Evolutionary conservation across 2,797 vertebrate species (phyloP), one percentile per base, ranked within the genome.

Genomic region (Parotocinclus haroldoi): DNA sequence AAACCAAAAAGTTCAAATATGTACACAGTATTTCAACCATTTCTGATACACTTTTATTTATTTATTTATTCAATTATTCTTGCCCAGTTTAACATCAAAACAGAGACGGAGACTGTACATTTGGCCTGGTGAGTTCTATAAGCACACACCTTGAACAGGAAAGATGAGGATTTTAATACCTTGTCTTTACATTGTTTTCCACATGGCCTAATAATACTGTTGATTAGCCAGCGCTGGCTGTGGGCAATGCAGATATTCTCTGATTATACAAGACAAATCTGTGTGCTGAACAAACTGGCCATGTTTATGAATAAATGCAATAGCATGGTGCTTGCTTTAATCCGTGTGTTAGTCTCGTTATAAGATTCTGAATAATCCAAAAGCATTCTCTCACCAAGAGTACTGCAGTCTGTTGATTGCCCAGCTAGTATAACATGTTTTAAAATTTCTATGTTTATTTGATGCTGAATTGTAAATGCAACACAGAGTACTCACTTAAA

Each of bases 1-100:
- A 91, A 91, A 88, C 88, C 85, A 89, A 90, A 27, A 90, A 89
- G 84, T 89, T 92, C 90, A 93, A 93, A 92, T 92, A 93, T 92
- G 89, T 91, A 92, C 90, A 91, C 88, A 89, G 88, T 91, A 91
- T 91, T 91, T 91, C 89, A 91, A 91, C 89, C 89, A 91, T 91
- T 91, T 91, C 89, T 88, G 89, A 92, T 90, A 91, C 89, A 91
- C 86, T 91, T 92, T 88, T 80, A 88, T 86, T 69, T 8, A 76
- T 90, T 90, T 86, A 89, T 90, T 88, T 80, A 79, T 81, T 90
- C 82, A 87, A 88, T 89, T 90, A 88, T 87, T 91, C 89, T 91
- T 91, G 89, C 87, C 90, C 89, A 89, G 90, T 90, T 91, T 89
- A 91, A 91, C 90, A 92, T 89, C 89, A 89, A 91, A 91, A 92